Conservation (phyloP, 1,140 invertebrate genomes). For the Cryptotermes secundus region DNA sequence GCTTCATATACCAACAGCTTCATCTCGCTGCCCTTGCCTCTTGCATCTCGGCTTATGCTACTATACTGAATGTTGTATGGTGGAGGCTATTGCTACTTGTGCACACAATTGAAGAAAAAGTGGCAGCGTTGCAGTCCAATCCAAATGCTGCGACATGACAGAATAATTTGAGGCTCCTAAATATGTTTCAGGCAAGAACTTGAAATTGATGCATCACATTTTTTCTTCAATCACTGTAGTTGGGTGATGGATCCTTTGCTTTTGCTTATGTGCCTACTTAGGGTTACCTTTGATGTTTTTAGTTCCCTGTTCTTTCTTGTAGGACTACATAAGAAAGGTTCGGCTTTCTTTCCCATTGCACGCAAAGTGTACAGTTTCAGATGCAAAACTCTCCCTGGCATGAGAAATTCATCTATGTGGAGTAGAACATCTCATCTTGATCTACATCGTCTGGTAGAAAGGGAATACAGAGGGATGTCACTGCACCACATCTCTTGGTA, state of each 20-base stretch:
- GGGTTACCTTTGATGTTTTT: background rate
- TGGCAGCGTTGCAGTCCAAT: background rate
- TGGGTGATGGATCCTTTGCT: background rate
- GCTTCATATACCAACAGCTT: slow-evolving; percentile 3
- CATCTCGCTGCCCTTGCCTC: background rate
- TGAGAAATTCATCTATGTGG: background rate
- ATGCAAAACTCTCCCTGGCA: background rate
- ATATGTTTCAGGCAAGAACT: background rate
- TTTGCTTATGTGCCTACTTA: background rate
- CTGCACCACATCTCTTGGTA: background rate
- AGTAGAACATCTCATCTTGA: background rate
- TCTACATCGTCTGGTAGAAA: background rate
- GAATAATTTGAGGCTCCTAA: background rate
- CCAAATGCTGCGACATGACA: background rate
- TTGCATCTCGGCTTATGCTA: background rate
- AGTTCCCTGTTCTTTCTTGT: background rate
- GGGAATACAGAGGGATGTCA: background rate
- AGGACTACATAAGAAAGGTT: background rate
- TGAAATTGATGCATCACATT: slow-evolving; percentile 6
- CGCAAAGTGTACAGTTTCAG: background rate
- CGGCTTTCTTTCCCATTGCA: slow-evolving; percentile 3
- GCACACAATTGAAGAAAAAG: slow-evolving; percentile 12
- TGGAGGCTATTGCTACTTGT: background rate
- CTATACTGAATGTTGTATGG: background rate
- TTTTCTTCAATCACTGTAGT: background rate